A percentile compares a stretch with the other conserved stretches of the same genome.
Evolutionary conservation across 2,797 vertebrate species (phyloP).

Genomic region (Arctocebus calabarensis): DNA sequence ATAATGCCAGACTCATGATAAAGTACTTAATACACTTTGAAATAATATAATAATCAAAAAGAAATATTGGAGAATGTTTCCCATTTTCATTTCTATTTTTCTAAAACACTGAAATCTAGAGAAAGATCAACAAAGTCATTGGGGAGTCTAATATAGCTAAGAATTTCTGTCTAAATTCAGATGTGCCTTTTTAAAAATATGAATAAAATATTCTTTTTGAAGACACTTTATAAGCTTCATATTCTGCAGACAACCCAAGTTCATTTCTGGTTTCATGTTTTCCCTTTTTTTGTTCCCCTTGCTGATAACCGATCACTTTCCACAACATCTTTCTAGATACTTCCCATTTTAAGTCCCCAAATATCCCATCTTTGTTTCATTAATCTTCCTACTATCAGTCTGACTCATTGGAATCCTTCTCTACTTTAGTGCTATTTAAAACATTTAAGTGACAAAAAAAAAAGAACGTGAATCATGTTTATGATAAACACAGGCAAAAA

Average conservation of each 20-base stretch:
- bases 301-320: background rate
- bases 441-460: no score
- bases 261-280: background rate
- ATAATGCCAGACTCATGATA: background rate
- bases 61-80: background rate
- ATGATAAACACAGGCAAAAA: background rate
- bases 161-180: background rate
- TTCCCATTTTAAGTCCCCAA: background rate
- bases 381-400: background rate
- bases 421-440: background rate
- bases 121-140: constrained; percentile 36
- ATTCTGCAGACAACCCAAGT: background rate
- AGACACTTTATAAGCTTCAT: background rate
- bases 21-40: background rate
- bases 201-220: background rate
- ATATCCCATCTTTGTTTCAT: background rate
- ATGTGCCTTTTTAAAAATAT: background rate
- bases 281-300: background rate
- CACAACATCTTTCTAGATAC: background rate
- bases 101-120: background rate
- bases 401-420: background rate
- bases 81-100: background rate
- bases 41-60: background rate
- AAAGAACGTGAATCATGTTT: background rate
- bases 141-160: background rate